A percentile compares a stretch with the other conserved stretches of the same genome.
phyloP scores from a whole-genome alignment of 1,140 invertebrate species.

The Eriocheir sinensis region DNA sequence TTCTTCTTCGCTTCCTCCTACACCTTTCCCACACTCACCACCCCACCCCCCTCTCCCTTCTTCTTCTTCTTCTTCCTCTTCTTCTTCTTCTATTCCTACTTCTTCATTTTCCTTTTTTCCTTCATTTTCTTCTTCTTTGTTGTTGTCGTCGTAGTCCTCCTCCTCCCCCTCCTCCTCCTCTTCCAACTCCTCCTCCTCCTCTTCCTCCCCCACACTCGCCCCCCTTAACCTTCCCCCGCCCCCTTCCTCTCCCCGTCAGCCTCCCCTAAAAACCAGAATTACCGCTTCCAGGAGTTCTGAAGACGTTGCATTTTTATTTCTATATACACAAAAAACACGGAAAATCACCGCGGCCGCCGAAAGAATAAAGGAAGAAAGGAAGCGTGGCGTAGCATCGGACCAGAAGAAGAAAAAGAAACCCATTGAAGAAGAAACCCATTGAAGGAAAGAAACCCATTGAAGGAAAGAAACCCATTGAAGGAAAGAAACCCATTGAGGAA shows the following conservation, averaged over 20 bases:
- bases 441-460: too few relatives aligned
- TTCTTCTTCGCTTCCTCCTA: not conserved
- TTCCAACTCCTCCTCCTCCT: not conserved
- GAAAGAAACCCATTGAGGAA: too few relatives aligned
- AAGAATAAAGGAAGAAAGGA: not conserved
- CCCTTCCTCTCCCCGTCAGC: not conserved
- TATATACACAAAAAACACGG: not conserved
- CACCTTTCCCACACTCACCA: not conserved
- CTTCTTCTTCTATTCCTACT: not conserved
- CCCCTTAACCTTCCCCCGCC: not conserved
- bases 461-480: too few relatives aligned
- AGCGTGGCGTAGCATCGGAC: not conserved
- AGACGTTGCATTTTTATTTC: slow-evolving; percentile 1
- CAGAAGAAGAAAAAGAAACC: not conserved
- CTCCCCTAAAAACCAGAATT: not conserved
- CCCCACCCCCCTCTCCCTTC: not conserved
- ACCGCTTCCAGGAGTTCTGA: not conserved
- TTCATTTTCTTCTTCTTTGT: not conserved
- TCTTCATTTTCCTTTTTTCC: too few relatives aligned
- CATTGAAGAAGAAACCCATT: too few relatives aligned
- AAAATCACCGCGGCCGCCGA: too few relatives aligned
- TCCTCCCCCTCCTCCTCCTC: not conserved
- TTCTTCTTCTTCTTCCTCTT: not conserved
- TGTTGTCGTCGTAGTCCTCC: not conserved
- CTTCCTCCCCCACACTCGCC: not conserved